Base-by-base conservation (phyloP, 1,140 invertebrate genomes). In the Drosophila carrolli region DNA sequence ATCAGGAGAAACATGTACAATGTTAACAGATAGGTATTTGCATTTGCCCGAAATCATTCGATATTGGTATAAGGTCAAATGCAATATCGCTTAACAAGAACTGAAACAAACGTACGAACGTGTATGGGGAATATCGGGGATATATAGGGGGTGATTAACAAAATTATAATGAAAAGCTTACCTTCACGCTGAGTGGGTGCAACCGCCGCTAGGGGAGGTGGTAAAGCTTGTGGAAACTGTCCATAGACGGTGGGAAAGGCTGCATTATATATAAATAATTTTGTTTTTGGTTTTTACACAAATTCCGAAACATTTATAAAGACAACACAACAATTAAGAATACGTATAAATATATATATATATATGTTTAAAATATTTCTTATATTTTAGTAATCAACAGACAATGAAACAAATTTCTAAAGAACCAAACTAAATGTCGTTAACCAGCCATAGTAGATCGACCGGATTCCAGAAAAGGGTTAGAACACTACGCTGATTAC, bases 181-280 rank as follows among this genome's bases (percentile, higher is more conserved):
- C 97, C 97, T 97, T 98, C 97, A 95, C 97, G 97, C 94, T 98
- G 97, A 92, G 96, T 95, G 66, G 97, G 96, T 85, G 97, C 96
- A 93, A 98, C 96, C 85, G 97, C 96, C 88, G 96, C 96, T 94
- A 98, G 96, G 93, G 97, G 97, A 93, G 97, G 97, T 91, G 97
- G 96, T 91, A 98, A 96, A 91, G 97, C 96, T 95, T 98, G 97
- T 93, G 98, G 97, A 94, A 98, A 97, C 95, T 98, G 97, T 92
- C 97, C 96, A 94, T 98, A 98, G 93, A 98, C 97, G 93, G 97
- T 96, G 93, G 97, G 97, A 93, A 98, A 98, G 94, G 97, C 97
- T 96, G 97, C 95, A 95, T 95, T 95, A 95, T 95, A 95, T 95
- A 95, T 95, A 95, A 94, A 95, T 94, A 94, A 93, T 92, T 91